phyloP scores from a whole-genome alignment of 2,113 vertebrate genomes.

The Pterophyllum scalare region DNA sequence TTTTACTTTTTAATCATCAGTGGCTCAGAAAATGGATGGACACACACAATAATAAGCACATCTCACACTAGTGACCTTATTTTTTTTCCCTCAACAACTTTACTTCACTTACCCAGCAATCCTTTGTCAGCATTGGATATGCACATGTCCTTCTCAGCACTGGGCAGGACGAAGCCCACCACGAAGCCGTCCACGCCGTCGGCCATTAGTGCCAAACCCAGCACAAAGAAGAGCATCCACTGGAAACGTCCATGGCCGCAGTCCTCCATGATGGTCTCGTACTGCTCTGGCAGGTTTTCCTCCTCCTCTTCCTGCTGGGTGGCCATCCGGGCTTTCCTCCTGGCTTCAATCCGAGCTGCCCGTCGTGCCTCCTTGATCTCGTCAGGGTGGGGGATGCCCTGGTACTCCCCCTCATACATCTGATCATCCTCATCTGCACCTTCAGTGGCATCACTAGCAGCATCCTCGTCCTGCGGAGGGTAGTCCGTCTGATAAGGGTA shows the following conservation, averaged over 20 bases:
- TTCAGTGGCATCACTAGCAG: slow-evolving; percentile 93
- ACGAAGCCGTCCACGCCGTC: slow-evolving; percentile 97
- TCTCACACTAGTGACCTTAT: not conserved
- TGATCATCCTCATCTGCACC: slow-evolving; percentile 95
- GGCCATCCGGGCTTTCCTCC: slow-evolving; percentile 88
- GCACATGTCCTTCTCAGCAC: slow-evolving; percentile 98
- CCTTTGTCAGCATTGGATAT: slow-evolving; percentile 95
- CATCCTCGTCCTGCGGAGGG: slow-evolving; percentile 86
- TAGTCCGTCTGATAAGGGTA: slow-evolving; percentile 85
- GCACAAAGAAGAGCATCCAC: slow-evolving; percentile 93
- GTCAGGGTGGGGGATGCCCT: slow-evolving; percentile 95
- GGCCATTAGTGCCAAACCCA: slow-evolving; percentile 96
- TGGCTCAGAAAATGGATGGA: not conserved
- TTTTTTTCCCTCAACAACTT: not conserved
- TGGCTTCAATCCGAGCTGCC: slow-evolving; percentile 87
- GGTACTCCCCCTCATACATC: slow-evolving; percentile 98
- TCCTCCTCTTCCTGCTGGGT: slow-evolving; percentile 84
- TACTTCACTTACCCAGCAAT: slow-evolving; percentile 89
- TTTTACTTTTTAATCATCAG: not conserved
- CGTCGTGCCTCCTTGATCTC: slow-evolving; percentile 88
- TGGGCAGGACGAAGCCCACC: slow-evolving; percentile 95
- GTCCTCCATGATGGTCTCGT: slow-evolving; percentile 95
- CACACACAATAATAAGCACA: not conserved
- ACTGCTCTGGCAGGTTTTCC: slow-evolving; percentile 90
- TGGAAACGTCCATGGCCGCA: slow-evolving; percentile 97